These are phyloP conservation scores for Syngnathus scovelli DNA, from an alignment of 2,113 vertebrate species.

Conservation along the genomic window DNA sequence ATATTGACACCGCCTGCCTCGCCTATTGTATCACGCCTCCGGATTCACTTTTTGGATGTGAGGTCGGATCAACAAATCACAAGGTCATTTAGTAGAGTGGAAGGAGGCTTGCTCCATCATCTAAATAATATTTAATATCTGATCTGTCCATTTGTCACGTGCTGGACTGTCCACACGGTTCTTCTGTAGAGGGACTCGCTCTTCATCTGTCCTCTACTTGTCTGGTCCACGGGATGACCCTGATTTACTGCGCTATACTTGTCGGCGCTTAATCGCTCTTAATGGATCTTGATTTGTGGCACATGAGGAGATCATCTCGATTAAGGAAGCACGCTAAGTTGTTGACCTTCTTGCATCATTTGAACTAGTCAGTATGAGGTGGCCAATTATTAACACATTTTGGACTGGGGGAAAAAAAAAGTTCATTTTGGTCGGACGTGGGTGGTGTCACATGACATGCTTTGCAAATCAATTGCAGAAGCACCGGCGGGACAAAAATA, in stretches of 20 bases:
- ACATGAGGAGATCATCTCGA: constrained; percentile 41
- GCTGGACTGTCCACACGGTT: not conserved
- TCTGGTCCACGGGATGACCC: constrained; percentile 21
- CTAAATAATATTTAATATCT: no score
- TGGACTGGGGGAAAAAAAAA: not conserved
- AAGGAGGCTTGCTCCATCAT: no score
- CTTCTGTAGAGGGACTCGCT: constrained; percentile 4
- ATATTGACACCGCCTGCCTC: constrained; percentile 44
- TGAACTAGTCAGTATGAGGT: not conserved
- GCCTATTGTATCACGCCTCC: constrained; percentile 29
- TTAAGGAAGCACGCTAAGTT: constrained; percentile 16
- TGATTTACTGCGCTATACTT: constrained; percentile 22
- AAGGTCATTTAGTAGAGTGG: constrained; percentile 2
- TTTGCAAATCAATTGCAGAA: not conserved
- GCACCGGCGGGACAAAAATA: not conserved
- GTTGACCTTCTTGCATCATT: constrained; percentile 13
- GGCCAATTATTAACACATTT: constrained; percentile 11
- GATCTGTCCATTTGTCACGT: no score
- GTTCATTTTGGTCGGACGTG: not conserved
- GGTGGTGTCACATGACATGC: not conserved
- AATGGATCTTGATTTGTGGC: constrained; percentile 29
- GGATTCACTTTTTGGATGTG: constrained; percentile 15
- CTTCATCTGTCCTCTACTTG: constrained; percentile 7
- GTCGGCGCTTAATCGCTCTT: constrained; percentile 11
- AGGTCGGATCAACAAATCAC: constrained; percentile 3